Base-by-base conservation (phyloP, 2,888 invertebrate genomes). In the Slavum lentiscoides region DNA sequence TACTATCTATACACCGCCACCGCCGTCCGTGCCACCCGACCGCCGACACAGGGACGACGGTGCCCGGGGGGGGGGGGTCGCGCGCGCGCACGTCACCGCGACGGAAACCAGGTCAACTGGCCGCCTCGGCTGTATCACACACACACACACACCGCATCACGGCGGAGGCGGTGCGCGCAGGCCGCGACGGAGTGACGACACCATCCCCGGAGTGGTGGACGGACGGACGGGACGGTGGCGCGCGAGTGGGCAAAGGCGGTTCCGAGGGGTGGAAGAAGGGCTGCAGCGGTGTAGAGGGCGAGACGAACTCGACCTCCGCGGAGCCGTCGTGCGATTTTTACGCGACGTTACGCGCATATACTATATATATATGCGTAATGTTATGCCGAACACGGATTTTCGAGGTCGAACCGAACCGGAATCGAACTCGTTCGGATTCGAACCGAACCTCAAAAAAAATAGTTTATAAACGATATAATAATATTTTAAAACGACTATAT, bases 101-200 rank as follows among this genome's bases (percentile, higher is more conserved):
- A 49, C 9, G 68, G 59, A 13, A 76, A 76, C 67, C 68, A 67
- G 80, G 70, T 80, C 80, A 62, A 62, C 55, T 43, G 55, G 19
- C 77, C 69, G 69, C 43, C 69, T n/a, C 64, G 55, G 19, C 70
- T 58, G 55, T 43, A 43, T 43, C 61, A 19, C 37, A 17, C 70
- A 9, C 30, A 30, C 23, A 11, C 61, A 15, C n/a, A 15, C 74
- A 19, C 19, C 19, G 7, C n/a, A 7, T 5, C 43, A 7, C 6
- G 39, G 4, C 21, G 2, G 69, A 15, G 2, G 58, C 3, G 58
- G 4, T 19, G 6, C 2, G 4, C 30, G 6, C 2, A 53, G 30
- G 49, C 0, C 4, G 30, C 3, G 58, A 1, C 37, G 19, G 1
- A 15, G 5, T 17, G n/a, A 23, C 3, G 17, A 23, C 74, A 30